Base-by-base conservation (phyloP, 2,888 invertebrate species). In the Rhimphoctona megacephalus region DNA sequence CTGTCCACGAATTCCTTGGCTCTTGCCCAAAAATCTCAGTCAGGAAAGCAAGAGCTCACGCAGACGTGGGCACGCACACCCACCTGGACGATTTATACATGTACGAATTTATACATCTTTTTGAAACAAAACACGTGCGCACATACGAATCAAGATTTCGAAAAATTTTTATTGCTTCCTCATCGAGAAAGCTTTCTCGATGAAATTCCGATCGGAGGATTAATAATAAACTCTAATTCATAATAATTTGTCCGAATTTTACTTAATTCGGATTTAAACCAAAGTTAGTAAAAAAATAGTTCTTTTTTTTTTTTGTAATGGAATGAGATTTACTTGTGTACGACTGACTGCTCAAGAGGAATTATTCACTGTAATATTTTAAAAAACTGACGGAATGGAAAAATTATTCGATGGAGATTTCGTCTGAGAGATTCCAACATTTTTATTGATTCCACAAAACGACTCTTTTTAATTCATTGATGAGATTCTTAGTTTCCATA, bases 1-100 rank as follows among this genome's bases (percentile, higher is more conserved):
- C 70, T 77, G 70, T 49, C 49, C 33, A 17, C 76, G 64, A 70
- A 83, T 83, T 83, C 77, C 61, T 70, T 83, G 82, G 82, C 82
- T 11, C 52, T 49, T 30, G 22, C 19, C 82, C 82, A 83, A 77
- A 83, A 83, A 70, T 77, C 69, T 49, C 36, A 7, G 22, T 17
- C 39, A 61, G 43, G 52, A 67, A 81, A 73, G 69, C 70, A 81
- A 73, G 52, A 73, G 61, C 61, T 61, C 14, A 36, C n/a, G n/a
- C 52, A 73, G 11, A 73, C 49, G 54, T 54, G 19, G 22, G 3
- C 2, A 30, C 54, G 19, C 36, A 52, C 5, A 43, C 36, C 39
- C 30, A n/a, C 33, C 33, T 39, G n/a, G 5, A 22, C 0, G 30
- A 30, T 61, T 57, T 30, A 61, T 30, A 61, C 25, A 30, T 57